Evolutionary conservation across 1,140 invertebrate genomes (phyloP), one percentile per base, ranked within the genome.

Genomic region (Eufriesea mexicana): DNA sequence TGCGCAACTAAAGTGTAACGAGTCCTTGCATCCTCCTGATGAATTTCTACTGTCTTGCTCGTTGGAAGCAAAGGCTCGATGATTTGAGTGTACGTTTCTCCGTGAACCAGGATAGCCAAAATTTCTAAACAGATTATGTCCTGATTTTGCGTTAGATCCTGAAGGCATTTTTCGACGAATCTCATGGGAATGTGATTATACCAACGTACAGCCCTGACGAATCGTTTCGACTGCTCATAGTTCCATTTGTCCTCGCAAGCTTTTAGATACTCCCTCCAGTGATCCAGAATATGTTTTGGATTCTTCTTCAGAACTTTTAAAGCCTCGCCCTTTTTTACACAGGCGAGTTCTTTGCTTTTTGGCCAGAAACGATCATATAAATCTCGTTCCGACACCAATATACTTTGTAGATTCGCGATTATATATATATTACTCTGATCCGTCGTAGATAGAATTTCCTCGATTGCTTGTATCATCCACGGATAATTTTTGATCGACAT

Each of bases 161-260:
- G 6, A 0, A 64, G 20, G 14, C 82, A 77, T 9, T 64, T 42
- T 0, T 79, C 23, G 5, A 74, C 70, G 74, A 93, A 93, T 49
- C 84, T 91, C 0, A 92, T 86, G 0, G 93, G 93, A 8, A 94
- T 79, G 2, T 91, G 82, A 20, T 91, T 86, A 55, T 93, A 91
- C 93, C 93, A 94, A 0, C 86, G 89, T 10, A 66, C 59, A 0
- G 61, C 45, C 62, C 72, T 91, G 0, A 94, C 0, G 47, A 93
- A 94, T 6, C 16, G 55, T 51, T 42, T 84, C 16, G 83, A 62
- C 0, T 28, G 12, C 25, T 5, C 51, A 5, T 12, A 0, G 20
- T n/a, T 0, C 2, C 59, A 47, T 2, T 73, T 70, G 0, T 51
- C 28, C 5, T 81, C 12, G n/a, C 80, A 90, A 7, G 68, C 47